Percentiles rank a stretch among this genome's conserved stretches.
These are phyloP conservation scores for Amazona finschi DNA, from an alignment of 2,797 vertebrate species.

Conservation along the genomic window DNA sequence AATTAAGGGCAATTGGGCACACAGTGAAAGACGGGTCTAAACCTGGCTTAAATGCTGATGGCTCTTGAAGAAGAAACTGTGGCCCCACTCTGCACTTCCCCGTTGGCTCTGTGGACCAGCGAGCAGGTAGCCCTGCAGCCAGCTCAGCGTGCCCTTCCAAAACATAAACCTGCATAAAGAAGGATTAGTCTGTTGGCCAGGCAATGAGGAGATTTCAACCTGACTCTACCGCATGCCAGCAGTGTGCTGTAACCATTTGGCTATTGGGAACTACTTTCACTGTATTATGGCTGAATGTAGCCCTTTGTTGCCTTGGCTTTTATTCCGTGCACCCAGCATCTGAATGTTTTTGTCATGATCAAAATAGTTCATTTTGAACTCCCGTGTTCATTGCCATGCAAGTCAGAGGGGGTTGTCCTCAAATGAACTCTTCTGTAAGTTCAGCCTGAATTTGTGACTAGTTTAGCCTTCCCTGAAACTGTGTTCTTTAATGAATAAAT, in stretches of 20 bases:
- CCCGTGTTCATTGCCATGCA: not conserved
- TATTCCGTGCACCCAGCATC: not conserved
- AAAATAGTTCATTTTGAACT: not conserved
- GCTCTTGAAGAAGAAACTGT: not conserved
- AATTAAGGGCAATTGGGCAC: not conserved
- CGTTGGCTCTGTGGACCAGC: not conserved
- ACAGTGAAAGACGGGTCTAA: not conserved
- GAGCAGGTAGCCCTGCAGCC: not conserved
- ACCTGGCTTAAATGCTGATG: not conserved
- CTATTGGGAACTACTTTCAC: not conserved
- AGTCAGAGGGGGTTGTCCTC: not conserved
- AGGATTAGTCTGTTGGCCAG: not conserved
- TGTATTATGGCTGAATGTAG: not conserved
- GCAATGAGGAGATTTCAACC: not conserved
- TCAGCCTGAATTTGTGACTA: constrained; percentile 39
- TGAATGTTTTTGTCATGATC: not conserved
- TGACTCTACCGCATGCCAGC: not conserved
- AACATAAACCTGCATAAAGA: not conserved
- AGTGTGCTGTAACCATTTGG: not conserved
- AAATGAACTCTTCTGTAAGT: constrained; percentile 38
- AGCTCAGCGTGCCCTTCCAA: accelerated
- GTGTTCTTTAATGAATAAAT: constrained; percentile 46
- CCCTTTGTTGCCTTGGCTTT: not conserved
- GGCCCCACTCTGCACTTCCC: accelerated
- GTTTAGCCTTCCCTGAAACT: constrained; percentile 31